Base-by-base conservation (phyloP, 53 echinoderm and acorn worm species). In the Henricia sp. region DNA sequence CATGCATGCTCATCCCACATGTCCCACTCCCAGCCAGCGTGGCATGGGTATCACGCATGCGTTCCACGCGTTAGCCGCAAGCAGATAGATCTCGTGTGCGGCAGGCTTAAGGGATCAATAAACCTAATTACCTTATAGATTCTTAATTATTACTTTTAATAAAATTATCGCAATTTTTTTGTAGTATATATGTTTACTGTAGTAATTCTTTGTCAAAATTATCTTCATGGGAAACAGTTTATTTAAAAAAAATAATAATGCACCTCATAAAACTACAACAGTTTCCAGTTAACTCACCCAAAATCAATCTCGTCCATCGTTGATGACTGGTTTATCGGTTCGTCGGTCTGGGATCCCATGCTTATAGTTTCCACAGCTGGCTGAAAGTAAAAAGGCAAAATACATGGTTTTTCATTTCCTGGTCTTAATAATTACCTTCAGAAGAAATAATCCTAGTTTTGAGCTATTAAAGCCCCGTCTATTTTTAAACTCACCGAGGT, bases 291-390 rank as follows among this genome's bases (percentile, higher is more conserved):
- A n/a, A 26, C 59, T 64, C 33, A 80, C 80, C 80, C 64, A 11
- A 80, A 65, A 57, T 80, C 80, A 0, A 50, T 32, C 46, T 80
- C 80, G 43, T 80, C 80, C 38, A 80, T 44, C 1, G 50, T 48
- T 11, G 28, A 11, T 25, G 46, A 27, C 33, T 80, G 80, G 43
- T 59, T 77, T 1, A 29, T 6, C 17, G 16, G n/a, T 34, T 62
- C 48, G 37, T 80, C 80, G 1, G 80, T 80, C 30, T 80, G 80
- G n/a, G 80, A 80, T 50, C 80, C 80, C 0, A 80, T 80, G 48
- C 80, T 80, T 4, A 80, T 80, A 3, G 80, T 63, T 57, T 80
- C 80, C 64, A 80, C 50, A 16, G 48, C 34, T 5, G 48, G 63
- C 80, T 80, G 23, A 63, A 41, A 17, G 6, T 67, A 26, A 17